Conservation (phyloP, 2,888 invertebrate genomes). For the Habroteleia sp. region DNA sequence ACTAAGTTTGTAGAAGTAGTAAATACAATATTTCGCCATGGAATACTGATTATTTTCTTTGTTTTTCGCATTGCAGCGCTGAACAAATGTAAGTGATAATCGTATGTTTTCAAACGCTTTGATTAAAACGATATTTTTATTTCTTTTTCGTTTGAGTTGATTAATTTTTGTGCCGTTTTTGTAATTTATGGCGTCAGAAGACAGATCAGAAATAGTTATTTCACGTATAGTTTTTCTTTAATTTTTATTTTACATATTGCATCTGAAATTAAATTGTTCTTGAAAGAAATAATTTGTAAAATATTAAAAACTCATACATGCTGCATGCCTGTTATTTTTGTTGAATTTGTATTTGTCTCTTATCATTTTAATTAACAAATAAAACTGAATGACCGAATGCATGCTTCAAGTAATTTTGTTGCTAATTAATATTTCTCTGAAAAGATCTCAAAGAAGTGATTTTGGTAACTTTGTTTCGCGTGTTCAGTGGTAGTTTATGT, state of each 20-base stretch:
- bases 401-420: conserved; percentile 13
- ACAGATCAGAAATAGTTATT: no score
- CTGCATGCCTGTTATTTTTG: no score
- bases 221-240: no score
- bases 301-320: no score
- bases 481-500: not conserved
- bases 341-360: no score
- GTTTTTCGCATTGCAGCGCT: conserved; percentile 66
- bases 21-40: conserved; percentile 8
- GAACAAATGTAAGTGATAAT: conserved; percentile 69
- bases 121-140: not conserved
- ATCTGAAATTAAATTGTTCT: no score
- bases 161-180: conserved; percentile 18
- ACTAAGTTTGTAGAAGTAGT: conserved; percentile 25
- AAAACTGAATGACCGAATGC: conserved; percentile 10
- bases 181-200: conserved; percentile 57
- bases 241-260: no score
- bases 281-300: no score
- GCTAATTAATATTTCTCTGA: conserved; percentile 16
- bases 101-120: conserved; percentile 12
- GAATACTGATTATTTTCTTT: conserved; percentile 62
- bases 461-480: no score
- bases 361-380: conserved; percentile 4
- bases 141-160: conserved; percentile 3
- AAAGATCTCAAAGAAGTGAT: conserved; percentile 5